Base-by-base conservation (phyloP, 2,797 vertebrate genomes). In the Hylomyscus alleni region DNA sequence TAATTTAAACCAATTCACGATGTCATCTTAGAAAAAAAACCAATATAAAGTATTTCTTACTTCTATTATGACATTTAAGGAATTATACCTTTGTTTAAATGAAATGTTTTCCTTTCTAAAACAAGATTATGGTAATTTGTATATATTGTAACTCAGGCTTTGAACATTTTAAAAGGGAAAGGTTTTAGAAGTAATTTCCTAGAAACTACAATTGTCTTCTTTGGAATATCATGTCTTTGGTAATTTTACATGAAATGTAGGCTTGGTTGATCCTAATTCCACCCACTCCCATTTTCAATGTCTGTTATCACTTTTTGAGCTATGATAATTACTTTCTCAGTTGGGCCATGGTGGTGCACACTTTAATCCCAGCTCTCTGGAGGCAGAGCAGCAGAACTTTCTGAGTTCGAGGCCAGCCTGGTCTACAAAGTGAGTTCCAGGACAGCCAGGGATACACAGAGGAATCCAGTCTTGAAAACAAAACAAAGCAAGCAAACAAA, bases 131-230 rank as follows among this genome's bases (percentile, higher is more conserved):
- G 31, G 5, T 87, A 56, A 87, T 93, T 86, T 84, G 11, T 60
- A 75, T 82, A 56, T 47, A 73, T 31, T 76, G 19, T 69, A 90
- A 85, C 62, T 62, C 67, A 69, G 15, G 72, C 76, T 96, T 67
- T 77, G 19, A 76, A 88, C 75, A 50, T 77, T 80, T 67, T 88
- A 7, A 92, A 92, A 87, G 52, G 6, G 19, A 54, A 89, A 52
- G 40, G 94, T 96, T 67, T 96, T 88, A 67, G 82, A 47, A 85
- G 94, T 65, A 67, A 82, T 93, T 95, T 94, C 84, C 76, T 15
- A 92, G 56, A 69, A 95, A 92, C 67, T 93, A 78, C 56, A 93
- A 83, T 80, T 56, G 22, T 94, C n/a, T 93, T 89, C 60, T 92
- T 95, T 90, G 91, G 89, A 87, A 37, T 83, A 31, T 52, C 34